Evolutionary conservation across 2,113 vertebrate genomes (phyloP).

Genomic region (Ceyx melanurus): DNA sequence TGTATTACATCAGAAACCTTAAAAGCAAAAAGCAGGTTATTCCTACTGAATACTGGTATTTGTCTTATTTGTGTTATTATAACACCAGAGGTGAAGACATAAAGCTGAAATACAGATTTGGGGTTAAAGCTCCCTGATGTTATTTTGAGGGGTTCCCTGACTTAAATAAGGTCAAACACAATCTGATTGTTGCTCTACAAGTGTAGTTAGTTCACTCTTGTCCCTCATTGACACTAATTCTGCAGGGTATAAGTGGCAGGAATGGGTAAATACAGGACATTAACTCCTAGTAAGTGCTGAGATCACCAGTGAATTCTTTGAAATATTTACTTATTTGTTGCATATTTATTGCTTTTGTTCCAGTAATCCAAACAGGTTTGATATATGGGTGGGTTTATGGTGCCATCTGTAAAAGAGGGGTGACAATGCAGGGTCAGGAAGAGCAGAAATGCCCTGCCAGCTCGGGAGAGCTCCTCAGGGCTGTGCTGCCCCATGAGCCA

Average conservation of each 20-base stretch:
- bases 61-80: not conserved
- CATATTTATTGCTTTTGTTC: not conserved
- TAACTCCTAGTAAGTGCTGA: not conserved
- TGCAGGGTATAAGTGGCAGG: rapidly evolving
- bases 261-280: not conserved
- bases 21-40: not conserved
- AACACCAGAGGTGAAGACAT: no score
- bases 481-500: rapidly evolving
- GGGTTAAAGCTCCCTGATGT: not conserved
- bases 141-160: not conserved
- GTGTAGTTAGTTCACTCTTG: not conserved
- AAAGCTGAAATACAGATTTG: not conserved
- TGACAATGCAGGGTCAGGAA: not conserved
- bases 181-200: not conserved
- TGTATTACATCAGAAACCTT: not conserved
- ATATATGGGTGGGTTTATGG: not conserved
- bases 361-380: not conserved
- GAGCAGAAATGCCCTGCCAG: not conserved
- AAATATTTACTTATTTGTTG: not conserved
- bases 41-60: not conserved
- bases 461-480: not conserved
- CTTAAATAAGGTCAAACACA: not conserved
- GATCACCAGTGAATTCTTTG: not conserved
- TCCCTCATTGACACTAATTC: not conserved
- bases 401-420: not conserved